These are phyloP conservation scores for Phrynocephalus forsythii DNA, from an alignment of 2,797 vertebrate species.

Conservation along the genomic window DNA sequence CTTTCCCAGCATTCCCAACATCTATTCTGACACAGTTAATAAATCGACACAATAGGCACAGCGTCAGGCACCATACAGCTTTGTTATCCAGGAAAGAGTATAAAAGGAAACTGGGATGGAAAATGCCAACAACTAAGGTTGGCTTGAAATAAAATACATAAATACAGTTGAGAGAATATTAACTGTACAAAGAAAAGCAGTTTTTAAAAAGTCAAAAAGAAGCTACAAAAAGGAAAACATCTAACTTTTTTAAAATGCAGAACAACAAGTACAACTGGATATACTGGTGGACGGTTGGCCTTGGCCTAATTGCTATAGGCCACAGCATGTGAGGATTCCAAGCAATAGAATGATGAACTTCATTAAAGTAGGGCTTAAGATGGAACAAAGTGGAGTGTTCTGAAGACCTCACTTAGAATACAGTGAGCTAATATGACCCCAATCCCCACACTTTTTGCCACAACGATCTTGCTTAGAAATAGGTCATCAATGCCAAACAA, in stretches of 20 bases:
- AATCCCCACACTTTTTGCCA: not conserved
- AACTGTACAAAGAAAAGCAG: slow-evolving; percentile 37
- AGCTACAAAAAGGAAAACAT: not conserved
- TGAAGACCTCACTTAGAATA: not conserved
- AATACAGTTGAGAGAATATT: slow-evolving; percentile 60
- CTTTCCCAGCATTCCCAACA: slow-evolving; percentile 70
- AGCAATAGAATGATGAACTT: not conserved
- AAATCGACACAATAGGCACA: slow-evolving; percentile 76
- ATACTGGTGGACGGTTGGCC: slow-evolving; percentile 38
- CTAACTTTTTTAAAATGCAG: not conserved
- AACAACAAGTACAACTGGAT: slow-evolving; percentile 28
- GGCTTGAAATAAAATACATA: slow-evolving; percentile 53
- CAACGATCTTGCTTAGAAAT: not conserved
- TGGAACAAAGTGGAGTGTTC: not conserved
- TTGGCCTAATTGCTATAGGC: slow-evolving; percentile 45
- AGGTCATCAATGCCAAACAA: slow-evolving; percentile 19
- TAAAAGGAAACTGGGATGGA: slow-evolving; percentile 62
- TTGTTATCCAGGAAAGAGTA: slow-evolving; percentile 58
- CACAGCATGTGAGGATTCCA: slow-evolving; percentile 26
- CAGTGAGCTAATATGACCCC: not conserved
- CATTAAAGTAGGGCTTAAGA: not conserved
- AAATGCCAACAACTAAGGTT: slow-evolving; percentile 37
- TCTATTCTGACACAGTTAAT: slow-evolving; percentile 76
- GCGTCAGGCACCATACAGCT: slow-evolving; percentile 68
- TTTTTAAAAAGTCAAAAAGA: slow-evolving; percentile 5